Evolutionary conservation across 2,888 invertebrate species (phyloP), one percentile per base, ranked within the genome.

Genomic region (Germaria angustata): DNA sequence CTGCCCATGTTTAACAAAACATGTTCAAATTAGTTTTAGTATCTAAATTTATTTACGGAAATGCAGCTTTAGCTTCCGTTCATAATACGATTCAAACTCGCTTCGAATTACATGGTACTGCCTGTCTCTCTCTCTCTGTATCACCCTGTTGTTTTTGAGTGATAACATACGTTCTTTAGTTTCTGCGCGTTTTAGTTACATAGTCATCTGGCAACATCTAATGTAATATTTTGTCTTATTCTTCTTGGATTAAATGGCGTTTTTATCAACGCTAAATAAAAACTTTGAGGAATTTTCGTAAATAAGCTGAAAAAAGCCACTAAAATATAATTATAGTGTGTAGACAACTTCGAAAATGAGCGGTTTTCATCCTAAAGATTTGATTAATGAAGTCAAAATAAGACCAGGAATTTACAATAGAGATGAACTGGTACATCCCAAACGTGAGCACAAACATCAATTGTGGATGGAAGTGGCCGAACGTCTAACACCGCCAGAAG

Each of bases 391-490:
- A 79, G 46, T 82, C 39, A 82, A 79, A 61, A 66, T 65, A 17
- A 51, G 82, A 11, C 79, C 79, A 1, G 82, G 75, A 1, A 63
- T 82, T 41, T 82, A 72, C 20, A 79, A 82, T 3, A 76, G 36
- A 72, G 79, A 79, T 46, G 34, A 49, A 8, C 53, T 79, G 32
- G 66, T 71, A 6, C 75, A 65, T 34, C 82, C 82, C 15, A 57
- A 66, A 2, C 65, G 82, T 1, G 75, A 82, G 1, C 63, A 82
- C 17, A 82, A 66, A 49, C 82, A 79, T 55, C 66, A 66, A 34
- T 41, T 82, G 8, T 82, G 82, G 82, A 46, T 76, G 28, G 82
- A 82, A 68, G 82, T 82, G 5, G 82, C 79, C 0, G 82, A 82
- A 53, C 65, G 71, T 32, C 57, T 82, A 13, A 82, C 82, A 6